A percentile compares a stretch with the other conserved stretches of the same genome.
Conservation (phyloP, 2,797 vertebrate species). For the Danionella dracula region DNA sequence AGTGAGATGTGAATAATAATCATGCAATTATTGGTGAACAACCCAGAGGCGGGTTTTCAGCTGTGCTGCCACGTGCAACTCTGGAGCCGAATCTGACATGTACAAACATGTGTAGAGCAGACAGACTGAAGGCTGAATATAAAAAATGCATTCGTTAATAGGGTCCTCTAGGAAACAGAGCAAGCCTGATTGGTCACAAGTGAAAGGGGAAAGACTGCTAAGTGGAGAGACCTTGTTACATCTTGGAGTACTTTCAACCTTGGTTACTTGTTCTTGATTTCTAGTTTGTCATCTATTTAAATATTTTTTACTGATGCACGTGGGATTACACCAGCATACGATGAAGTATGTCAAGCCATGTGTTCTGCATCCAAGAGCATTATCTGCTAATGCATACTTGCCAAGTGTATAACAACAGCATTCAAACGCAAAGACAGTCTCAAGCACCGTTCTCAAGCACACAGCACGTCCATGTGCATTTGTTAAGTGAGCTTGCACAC, state of each 20-base stretch:
- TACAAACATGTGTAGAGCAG: constrained; percentile 53
- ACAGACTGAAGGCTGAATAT: background rate
- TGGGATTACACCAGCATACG: background rate
- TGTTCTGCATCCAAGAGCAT: background rate
- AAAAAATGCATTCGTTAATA: background rate
- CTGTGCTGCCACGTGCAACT: constrained; percentile 58
- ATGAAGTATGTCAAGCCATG: background rate
- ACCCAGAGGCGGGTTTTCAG: constrained; percentile 40
- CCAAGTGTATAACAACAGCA: background rate
- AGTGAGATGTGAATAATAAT: constrained; percentile 44
- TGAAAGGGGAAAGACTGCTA: background rate
- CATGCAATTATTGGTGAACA: constrained; percentile 48
- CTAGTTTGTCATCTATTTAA: background rate
- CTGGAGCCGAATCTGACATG: constrained; percentile 29
- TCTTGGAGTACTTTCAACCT: background rate
- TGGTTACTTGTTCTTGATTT: background rate
- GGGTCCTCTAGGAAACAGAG: background rate
- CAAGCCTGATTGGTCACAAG: background rate
- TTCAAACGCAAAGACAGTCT: background rate
- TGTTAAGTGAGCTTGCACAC: background rate
- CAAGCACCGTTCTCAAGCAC: background rate
- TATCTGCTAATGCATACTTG: background rate
- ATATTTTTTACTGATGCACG: background rate
- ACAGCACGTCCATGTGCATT: constrained; percentile 34
- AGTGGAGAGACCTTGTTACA: background rate